Percentiles rank a stretch among this genome's conserved stretches.
Evolutionary conservation across 2,113 vertebrate genomes (phyloP).

Genomic region (Scomber colias): DNA sequence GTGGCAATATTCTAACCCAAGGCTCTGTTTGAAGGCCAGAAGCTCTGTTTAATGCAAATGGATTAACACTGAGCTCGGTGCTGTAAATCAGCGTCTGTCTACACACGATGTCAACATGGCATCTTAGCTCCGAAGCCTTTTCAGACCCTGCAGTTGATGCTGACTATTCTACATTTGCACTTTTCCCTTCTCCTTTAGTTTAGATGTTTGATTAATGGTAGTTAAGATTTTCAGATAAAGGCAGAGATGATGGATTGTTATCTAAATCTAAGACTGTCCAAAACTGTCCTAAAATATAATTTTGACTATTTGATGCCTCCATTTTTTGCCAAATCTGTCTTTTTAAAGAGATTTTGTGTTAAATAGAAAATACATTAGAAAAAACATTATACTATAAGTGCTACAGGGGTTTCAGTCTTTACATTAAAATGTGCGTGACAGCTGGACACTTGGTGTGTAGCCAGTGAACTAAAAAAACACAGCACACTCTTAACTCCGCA

Average conservation of each 20-base stretch:
- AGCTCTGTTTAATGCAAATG: constrained; percentile 24
- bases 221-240: too few species aligned
- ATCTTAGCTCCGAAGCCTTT: neutral
- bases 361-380: too few species aligned
- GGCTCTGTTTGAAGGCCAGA: constrained; percentile 11
- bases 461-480: neutral
- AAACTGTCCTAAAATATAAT: too few species aligned
- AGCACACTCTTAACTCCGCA: neutral
- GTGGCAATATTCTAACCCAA: neutral
- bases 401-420: neutral
- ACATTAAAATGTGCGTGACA: neutral
- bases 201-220: neutral
- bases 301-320: too few species aligned
- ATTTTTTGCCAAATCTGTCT: too few species aligned
- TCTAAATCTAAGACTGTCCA: too few species aligned
- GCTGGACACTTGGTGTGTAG: neutral
- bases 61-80: constrained; percentile 51
- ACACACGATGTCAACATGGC: neutral
- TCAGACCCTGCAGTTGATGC: neutral
- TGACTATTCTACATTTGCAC: neutral
- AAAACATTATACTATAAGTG: too few species aligned
- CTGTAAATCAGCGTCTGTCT: constrained; percentile 60
- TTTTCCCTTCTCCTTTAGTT: neutral
- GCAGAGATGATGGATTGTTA: too few species aligned
- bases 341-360: too few species aligned